phyloP scores from a whole-genome alignment of 37 sponge, comb jelly and placozoan genomes.

The Halisarca cf. caerulea region DNA sequence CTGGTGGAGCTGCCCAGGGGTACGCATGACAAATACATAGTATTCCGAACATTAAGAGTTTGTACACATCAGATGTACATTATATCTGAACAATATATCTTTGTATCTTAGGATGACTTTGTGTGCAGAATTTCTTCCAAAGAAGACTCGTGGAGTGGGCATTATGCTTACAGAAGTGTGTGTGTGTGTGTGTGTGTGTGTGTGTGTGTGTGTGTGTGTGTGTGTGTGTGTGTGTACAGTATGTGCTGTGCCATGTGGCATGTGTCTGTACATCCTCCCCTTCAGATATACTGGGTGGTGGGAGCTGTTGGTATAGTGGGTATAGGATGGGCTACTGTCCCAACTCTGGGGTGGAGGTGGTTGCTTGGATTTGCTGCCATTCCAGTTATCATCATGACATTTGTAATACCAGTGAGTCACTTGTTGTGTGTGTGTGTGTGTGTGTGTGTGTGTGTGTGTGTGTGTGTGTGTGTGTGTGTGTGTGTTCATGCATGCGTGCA shows the following conservation, averaged over 20 bases:
- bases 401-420: conserved; percentile 38
- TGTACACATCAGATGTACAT: no score
- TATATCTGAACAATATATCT: no score
- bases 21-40: not conserved
- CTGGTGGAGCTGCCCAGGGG: conserved; percentile 34
- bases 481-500: no score
- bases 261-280: not conserved
- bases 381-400: conserved; percentile 35
- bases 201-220: conserved; percentile 28
- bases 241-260: not conserved
- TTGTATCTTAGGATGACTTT: conserved; percentile 36
- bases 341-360: conserved; percentile 24
- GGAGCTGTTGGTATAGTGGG: conserved; percentile 55
- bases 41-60: no score
- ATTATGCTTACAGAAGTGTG: conserved; percentile 21
- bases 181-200: conserved; percentile 37
- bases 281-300: conserved; percentile 51
- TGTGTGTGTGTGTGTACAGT: conserved; percentile 11
- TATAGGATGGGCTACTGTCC: conserved; percentile 19
- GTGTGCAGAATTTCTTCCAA: conserved; percentile 67
- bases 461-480: no score
- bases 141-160: conserved; percentile 38
- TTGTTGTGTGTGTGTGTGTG: not conserved
- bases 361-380: conserved; percentile 31
- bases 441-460: no score